Percentiles rank a stretch among this genome's conserved stretches.
Evolutionary conservation across 2,797 vertebrate genomes (phyloP).

Genomic region (Limnodromus scolopaceus): DNA sequence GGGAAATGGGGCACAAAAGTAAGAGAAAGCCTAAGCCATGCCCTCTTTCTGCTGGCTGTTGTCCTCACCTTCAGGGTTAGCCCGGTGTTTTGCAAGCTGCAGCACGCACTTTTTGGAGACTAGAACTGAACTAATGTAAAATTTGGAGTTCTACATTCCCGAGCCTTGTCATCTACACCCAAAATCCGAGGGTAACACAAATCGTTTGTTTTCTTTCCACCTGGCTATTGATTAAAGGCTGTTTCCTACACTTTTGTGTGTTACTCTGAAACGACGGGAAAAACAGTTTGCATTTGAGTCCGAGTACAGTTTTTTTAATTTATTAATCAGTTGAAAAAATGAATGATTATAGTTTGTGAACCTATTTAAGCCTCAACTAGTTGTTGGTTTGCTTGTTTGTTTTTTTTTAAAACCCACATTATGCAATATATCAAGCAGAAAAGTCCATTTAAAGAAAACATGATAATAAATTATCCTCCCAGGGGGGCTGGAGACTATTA

Average conservation of each 20-base stretch:
- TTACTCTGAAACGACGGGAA: background rate
- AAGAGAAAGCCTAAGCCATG: fast-evolving
- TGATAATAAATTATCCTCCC: background rate
- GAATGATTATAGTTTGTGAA: background rate
- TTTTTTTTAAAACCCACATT: too few species aligned
- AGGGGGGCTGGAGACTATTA: background rate
- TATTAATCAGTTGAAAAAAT: background rate
- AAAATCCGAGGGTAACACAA: background rate
- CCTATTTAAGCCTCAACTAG: background rate
- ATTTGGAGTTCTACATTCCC: background rate
- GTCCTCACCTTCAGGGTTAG: background rate
- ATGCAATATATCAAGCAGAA: background rate
- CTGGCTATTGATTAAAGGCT: background rate
- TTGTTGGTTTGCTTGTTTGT: background rate
- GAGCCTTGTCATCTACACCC: background rate
- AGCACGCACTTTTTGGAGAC: background rate
- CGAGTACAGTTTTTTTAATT: background rate
- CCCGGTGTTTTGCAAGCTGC: background rate
- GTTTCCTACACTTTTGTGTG: background rate
- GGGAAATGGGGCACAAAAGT: background rate
- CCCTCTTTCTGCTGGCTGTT: background rate
- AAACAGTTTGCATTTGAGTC: background rate
- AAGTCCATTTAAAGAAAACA: background rate
- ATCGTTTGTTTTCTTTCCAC: background rate
- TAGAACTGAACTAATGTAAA: background rate